These are phyloP conservation scores for Tauraco erythrolophus DNA, from an alignment of 2,113 vertebrate species.

Conservation along the genomic window DNA sequence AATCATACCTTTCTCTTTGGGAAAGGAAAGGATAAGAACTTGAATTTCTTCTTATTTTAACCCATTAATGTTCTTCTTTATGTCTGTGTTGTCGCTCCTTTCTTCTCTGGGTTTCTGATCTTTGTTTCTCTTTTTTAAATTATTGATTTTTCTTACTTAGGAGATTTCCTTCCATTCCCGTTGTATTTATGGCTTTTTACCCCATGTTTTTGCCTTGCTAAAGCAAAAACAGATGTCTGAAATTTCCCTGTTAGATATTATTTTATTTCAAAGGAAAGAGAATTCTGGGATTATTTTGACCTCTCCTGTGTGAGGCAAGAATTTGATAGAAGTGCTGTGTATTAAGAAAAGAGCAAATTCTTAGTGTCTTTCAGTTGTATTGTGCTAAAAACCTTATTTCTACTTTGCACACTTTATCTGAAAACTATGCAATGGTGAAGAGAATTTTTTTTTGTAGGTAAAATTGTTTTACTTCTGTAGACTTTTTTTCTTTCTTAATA, in stretches of 20 bases:
- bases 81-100: background rate
- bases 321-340: background rate
- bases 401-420: background rate
- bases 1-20: background rate
- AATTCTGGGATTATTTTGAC: background rate
- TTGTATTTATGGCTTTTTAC: background rate
- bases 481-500: background rate
- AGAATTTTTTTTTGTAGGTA: background rate
- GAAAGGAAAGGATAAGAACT: background rate
- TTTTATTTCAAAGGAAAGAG: background rate
- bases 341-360: background rate
- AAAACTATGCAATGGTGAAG: background rate
- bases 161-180: background rate
- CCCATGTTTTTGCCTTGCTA: background rate
- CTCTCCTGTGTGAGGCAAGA: background rate
- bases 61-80: background rate
- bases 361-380: background rate
- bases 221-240: background rate
- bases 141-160: background rate
- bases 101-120: background rate
- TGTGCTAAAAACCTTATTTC: background rate
- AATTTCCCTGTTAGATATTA: background rate
- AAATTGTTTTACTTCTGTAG: background rate
- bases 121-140: background rate
- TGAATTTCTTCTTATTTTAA: background rate